Evolutionary conservation across 2,113 vertebrate species (phyloP).

Genomic region (Oreotrochilus melanogaster): DNA sequence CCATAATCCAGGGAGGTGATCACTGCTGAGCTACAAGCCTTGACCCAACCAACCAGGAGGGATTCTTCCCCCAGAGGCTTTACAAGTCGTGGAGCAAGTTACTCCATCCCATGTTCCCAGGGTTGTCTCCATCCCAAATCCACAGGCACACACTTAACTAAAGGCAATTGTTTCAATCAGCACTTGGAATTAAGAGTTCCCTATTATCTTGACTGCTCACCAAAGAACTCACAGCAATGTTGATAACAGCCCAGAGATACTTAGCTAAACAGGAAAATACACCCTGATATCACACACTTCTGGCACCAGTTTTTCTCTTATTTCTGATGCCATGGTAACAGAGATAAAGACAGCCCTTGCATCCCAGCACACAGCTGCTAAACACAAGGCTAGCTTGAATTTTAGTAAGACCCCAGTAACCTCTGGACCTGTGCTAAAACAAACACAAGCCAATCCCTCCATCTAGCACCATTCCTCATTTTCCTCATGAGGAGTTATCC

Average conservation of each 20-base stretch:
- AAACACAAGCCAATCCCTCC: neutral
- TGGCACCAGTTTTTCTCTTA: neutral
- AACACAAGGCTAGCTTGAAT: neutral
- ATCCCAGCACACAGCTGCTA: neutral
- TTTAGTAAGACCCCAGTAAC: neutral
- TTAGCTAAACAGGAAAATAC: neutral
- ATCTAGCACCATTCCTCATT: neutral
- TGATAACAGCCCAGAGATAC: neutral
- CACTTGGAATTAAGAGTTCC: neutral
- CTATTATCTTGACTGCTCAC: neutral
- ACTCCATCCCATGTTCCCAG: neutral
- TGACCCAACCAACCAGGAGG: neutral
- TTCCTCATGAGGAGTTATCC: neutral
- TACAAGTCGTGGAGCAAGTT: neutral
- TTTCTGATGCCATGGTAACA: neutral
- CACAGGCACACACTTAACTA: neutral
- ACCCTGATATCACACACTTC: no score
- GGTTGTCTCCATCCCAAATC: neutral
- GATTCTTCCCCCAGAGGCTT: neutral
- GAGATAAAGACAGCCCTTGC: neutral
- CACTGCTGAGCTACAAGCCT: neutral
- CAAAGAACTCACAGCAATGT: neutral
- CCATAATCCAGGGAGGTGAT: rapidly evolving
- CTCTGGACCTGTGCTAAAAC: neutral
- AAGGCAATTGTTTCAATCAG: neutral